Percentiles rank a stretch among this genome's conserved stretches.
These are phyloP conservation scores for Poeciliopsis turrubarensis DNA, from an alignment of 2,113 vertebrate genomes.

Conservation along the genomic window DNA sequence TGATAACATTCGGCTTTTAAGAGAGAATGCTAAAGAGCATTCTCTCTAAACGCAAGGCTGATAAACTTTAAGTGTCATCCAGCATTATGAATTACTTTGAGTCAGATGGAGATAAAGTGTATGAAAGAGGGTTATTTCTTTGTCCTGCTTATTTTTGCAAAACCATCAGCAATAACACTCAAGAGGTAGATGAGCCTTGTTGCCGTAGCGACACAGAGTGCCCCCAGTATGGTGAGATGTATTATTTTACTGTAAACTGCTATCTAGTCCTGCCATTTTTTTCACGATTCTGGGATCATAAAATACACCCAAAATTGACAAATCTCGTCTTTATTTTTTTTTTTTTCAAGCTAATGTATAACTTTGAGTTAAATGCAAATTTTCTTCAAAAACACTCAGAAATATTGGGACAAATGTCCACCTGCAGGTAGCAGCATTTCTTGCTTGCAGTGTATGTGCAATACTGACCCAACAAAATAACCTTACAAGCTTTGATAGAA, in stretches of 20 bases:
- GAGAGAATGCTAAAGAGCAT: constrained; percentile 32
- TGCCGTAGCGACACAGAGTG: background rate
- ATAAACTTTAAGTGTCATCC: constrained; percentile 51
- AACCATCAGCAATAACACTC: background rate
- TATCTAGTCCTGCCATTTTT: too few species aligned
- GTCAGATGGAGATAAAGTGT: constrained; percentile 47
- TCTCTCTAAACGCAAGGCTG: constrained; percentile 21
- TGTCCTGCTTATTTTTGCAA: constrained; percentile 32
- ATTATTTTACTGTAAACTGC: background rate
- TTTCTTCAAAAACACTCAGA: too few species aligned
- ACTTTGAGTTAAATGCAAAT: too few species aligned
- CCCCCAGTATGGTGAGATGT: background rate
- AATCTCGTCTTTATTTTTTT: too few species aligned
- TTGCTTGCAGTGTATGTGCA: too few species aligned
- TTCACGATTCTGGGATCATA: too few species aligned
- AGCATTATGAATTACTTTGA: constrained; percentile 44
- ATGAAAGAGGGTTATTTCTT: constrained; percentile 31
- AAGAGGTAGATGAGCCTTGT: background rate
- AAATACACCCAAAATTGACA: too few species aligned
- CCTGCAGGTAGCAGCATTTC: too few species aligned
- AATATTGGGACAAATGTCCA: too few species aligned
- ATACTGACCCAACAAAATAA: too few species aligned
- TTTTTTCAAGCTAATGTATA: too few species aligned
- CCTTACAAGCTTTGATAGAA: too few species aligned
- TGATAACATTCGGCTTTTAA: constrained; percentile 8